phyloP scores from a whole-genome alignment of 1,140 invertebrate species.

The Brachionus paranguensis region DNA sequence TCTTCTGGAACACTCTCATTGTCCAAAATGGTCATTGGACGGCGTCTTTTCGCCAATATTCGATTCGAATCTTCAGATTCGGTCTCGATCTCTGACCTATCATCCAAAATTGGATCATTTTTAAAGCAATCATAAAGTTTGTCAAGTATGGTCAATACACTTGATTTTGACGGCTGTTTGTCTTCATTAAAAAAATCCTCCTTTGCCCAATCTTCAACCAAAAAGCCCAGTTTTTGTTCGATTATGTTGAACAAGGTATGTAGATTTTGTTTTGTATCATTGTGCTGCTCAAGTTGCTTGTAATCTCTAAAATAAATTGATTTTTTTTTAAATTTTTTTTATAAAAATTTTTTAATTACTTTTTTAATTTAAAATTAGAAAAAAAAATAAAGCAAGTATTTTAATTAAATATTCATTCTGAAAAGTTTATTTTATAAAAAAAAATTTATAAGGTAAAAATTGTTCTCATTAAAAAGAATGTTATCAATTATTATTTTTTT shows the following conservation, averaged over 20 bases:
- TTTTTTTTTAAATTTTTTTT: background rate
- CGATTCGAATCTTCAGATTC: background rate
- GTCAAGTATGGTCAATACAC: background rate
- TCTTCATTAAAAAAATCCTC: background rate
- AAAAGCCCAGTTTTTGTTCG: background rate
- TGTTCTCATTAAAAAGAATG: no score
- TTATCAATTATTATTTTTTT: no score
- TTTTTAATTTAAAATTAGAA: no score
- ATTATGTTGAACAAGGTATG: background rate
- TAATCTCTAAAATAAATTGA: background rate
- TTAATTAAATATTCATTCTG: no score
- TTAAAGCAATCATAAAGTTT: background rate
- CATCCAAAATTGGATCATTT: background rate
- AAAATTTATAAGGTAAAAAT: no score
- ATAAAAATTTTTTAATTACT: no score
- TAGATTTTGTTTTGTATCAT: background rate
- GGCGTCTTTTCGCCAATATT: background rate
- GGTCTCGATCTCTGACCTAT: background rate
- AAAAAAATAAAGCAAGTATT: no score
- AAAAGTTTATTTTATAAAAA: no score
- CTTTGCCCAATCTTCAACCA: background rate
- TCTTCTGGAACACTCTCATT: background rate
- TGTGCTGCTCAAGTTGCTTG: background rate
- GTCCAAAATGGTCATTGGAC: background rate
- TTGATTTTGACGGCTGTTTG: background rate